Base-by-base conservation (phyloP, 2,797 vertebrate genomes). In the Pogonophryne albipinna region DNA sequence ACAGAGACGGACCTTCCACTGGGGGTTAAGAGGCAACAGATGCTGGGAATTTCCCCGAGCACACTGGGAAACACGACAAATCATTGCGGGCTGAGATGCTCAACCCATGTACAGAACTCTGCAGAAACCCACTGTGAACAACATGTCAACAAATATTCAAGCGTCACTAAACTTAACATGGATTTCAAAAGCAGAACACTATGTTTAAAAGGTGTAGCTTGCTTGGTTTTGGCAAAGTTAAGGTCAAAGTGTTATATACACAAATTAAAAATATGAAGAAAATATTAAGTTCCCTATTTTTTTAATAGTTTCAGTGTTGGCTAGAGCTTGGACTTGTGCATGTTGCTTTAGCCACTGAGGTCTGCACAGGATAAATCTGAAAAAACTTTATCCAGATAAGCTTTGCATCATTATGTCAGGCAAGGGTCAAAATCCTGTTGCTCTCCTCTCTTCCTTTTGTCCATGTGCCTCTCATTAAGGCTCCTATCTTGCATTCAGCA, bases 401-500 rank as follows among this genome's bases (percentile, higher is more conserved):
- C 66, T 74, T 59, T 81, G 61, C 60, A 42, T 73, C 59, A 74
- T 74, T 67, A 50, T 76, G 72, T 76, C 80, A 85, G 52, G 68
- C 46, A 51, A 59, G 64, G 79, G 78, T 78, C 69, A 71, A n/a
- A 52, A 23, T 71, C 66, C 2, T 67, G 58, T 65, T 66, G 58
- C 64, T 66, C 64, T 59, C 55, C 50, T 73, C 38, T 31, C 58
- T 57, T 61, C 63, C 61, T 66, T 80, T 86, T 73, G 67, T 86
- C 79, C n/a, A 6, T 50, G 70, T 56, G 73, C 47, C 61, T 74
- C 84, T 91, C 88, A 89, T 92, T 92, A 94, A 85, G 76, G 58
- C 31, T 82, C 67, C 88, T 55, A 63, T 68, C 63, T 78, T 63
- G 46, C 79, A 77, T 86, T 83, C 78, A 66, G 83, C 67, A 55